phyloP scores from a whole-genome alignment of 2,888 invertebrate species.

The Tetheella fluctuosa region DNA sequence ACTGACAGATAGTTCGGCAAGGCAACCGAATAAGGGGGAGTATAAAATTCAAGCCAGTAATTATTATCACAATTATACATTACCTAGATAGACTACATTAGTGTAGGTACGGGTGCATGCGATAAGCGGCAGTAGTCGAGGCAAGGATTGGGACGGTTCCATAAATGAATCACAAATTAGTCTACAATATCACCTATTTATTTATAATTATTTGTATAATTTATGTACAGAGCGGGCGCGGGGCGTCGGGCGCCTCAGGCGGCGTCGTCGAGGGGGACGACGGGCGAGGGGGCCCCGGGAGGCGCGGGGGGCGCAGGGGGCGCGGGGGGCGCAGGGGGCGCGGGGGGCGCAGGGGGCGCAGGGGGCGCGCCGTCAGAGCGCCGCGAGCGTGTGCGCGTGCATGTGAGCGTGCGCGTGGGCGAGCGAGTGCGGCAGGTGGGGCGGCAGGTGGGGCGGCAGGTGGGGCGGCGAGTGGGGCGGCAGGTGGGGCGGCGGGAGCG shows the following conservation, averaged over 20 bases:
- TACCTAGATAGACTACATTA: too few relatives aligned
- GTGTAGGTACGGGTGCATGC: too few relatives aligned
- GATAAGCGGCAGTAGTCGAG: too few relatives aligned
- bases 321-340: constrained; percentile 17
- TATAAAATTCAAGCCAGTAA: too few relatives aligned
- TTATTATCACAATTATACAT: too few relatives aligned
- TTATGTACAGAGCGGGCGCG: constrained; percentile 31
- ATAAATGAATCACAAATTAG: constrained; percentile 19
- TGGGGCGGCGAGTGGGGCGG: constrained; percentile 11
- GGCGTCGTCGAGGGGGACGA: constrained; percentile 10
- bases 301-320: constrained; percentile 13
- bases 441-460: constrained; percentile 18
- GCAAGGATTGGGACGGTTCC: too few relatives aligned
- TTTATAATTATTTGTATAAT: constrained; percentile 21
- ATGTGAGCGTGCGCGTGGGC: constrained; percentile 17
- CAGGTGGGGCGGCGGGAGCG: constrained; percentile 41
- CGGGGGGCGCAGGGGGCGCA: constrained; percentile 21
- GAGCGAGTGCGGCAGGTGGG: constrained; percentile 21
- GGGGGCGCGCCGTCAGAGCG: constrained; percentile 16
- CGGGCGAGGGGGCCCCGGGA: constrained; percentile 16
- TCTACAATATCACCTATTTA: constrained; percentile 41
- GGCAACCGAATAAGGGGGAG: too few relatives aligned
- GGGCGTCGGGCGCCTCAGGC: constrained; percentile 7
- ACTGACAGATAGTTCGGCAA: too few relatives aligned
- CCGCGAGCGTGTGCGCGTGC: constrained; percentile 26